Conservation (phyloP, 2,113 vertebrate genomes). For the Lutjanus erythropterus region DNA sequence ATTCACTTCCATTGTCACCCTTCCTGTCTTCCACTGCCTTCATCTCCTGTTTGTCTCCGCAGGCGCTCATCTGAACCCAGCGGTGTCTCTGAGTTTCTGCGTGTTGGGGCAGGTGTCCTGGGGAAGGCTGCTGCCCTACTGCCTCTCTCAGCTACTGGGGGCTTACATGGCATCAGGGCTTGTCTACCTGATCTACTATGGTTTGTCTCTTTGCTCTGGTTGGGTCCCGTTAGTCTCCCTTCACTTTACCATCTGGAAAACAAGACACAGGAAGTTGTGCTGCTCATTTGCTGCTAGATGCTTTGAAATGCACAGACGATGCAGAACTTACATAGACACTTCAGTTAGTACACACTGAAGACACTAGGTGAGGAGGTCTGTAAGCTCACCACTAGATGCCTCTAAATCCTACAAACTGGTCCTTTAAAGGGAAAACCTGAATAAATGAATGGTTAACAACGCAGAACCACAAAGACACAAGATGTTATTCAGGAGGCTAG, state of each 20-base stretch:
- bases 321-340: too few relatives aligned
- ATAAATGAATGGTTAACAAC: neutral
- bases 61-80: slow-evolving; percentile 93
- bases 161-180: slow-evolving; percentile 86
- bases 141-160: slow-evolving; percentile 80
- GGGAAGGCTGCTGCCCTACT: slow-evolving; percentile 86
- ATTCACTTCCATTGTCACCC: neutral
- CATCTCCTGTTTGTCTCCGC: neutral
- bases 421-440: neutral
- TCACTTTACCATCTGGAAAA: too few relatives aligned
- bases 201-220: slow-evolving; percentile 83
- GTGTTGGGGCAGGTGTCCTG: slow-evolving; percentile 82
- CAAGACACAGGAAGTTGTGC: too few relatives aligned
- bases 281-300: too few relatives aligned
- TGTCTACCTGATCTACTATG: slow-evolving; percentile 87
- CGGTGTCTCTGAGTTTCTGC: slow-evolving; percentile 88
- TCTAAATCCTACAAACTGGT: too few relatives aligned
- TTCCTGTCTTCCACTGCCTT: neutral
- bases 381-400: too few relatives aligned
- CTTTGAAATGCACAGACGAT: too few relatives aligned
- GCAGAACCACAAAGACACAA: neutral
- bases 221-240: too few relatives aligned
- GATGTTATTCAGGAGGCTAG: neutral
- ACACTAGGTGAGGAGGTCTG: too few relatives aligned
- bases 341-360: too few relatives aligned